Conservation (phyloP, 2,797 vertebrate species). For the Myotis pilosus region DNA sequence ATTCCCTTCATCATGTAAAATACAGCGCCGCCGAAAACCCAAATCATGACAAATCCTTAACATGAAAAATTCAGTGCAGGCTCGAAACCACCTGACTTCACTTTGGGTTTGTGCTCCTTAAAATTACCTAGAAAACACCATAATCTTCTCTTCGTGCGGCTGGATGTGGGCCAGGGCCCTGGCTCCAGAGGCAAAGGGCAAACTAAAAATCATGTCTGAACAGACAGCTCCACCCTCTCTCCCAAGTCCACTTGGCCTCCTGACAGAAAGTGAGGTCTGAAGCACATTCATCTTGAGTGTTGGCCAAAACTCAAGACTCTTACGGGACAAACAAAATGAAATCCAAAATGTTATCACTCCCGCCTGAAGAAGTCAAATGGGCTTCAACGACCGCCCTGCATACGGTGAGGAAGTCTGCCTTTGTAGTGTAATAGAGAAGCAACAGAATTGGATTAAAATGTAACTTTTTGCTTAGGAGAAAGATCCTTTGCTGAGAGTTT, state of each 20-base stretch:
- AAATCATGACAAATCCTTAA: conserved; percentile 81
- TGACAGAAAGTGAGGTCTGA: conserved; percentile 86
- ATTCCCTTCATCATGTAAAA: conserved; percentile 76
- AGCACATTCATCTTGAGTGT: conserved; percentile 84
- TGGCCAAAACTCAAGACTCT: conserved; percentile 82
- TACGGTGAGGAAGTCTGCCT: background rate
- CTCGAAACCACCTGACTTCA: conserved; percentile 85
- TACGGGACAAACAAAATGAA: conserved; percentile 79
- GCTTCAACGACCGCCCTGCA: conserved; percentile 50
- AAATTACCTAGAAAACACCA: conserved; percentile 86
- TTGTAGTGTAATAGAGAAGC: background rate
- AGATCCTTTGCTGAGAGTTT: background rate
- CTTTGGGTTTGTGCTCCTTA: conserved; percentile 82
- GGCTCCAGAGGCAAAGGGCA: conserved; percentile 90
- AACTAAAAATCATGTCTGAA: conserved; percentile 88
- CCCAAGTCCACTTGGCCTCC: conserved; percentile 86
- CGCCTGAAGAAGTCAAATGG: conserved; percentile 69
- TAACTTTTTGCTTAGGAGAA: background rate
- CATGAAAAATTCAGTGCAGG: conserved; percentile 79
- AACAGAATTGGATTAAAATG: background rate
- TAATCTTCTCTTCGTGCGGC: conserved; percentile 80
- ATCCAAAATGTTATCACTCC: conserved; percentile 79
- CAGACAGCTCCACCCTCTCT: conserved; percentile 86
- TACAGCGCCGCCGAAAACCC: conserved; percentile 73
- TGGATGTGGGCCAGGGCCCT: conserved; percentile 87